phyloP scores from a whole-genome alignment of 2,113 vertebrate genomes.

The Taurulus bubalis region DNA sequence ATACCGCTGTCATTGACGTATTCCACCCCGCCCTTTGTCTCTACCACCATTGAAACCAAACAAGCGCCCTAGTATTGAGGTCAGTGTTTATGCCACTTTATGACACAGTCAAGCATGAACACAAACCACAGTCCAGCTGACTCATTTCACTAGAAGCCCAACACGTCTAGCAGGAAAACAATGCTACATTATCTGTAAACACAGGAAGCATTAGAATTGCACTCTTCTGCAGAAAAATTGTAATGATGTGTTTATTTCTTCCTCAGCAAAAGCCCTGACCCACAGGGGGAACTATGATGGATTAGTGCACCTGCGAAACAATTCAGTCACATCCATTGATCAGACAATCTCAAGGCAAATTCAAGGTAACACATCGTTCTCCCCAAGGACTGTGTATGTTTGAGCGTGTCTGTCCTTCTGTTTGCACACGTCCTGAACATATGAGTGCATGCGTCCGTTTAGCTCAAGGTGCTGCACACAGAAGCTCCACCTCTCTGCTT shows the following conservation, averaged over 20 bases:
- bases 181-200: slow-evolving; percentile 23
- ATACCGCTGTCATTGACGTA: slow-evolving; percentile 26
- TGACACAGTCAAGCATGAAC: slow-evolving; percentile 57
- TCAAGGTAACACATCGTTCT: slow-evolving; percentile 40
- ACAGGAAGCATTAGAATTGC: slow-evolving; percentile 16
- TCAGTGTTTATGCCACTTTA: slow-evolving; percentile 47
- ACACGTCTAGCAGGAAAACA: slow-evolving; percentile 29
- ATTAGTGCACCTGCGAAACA: slow-evolving; percentile 19
- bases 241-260: slow-evolving; percentile 1
- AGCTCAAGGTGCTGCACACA: background rate
- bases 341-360: background rate
- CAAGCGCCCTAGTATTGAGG: slow-evolving; percentile 24
- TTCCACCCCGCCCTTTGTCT: slow-evolving; percentile 34
- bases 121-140: slow-evolving; percentile 62
- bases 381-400: background rate
- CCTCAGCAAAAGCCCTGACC: slow-evolving; percentile 11
- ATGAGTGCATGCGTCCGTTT: background rate
- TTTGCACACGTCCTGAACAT: slow-evolving; percentile 6
- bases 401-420: background rate
- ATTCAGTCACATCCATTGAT: slow-evolving; percentile 46
- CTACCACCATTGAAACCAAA: slow-evolving; percentile 41
- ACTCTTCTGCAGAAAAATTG: slow-evolving; percentile 6
- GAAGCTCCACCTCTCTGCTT: background rate
- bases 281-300: slow-evolving; percentile 14
- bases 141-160: slow-evolving; percentile 49